phyloP scores from a whole-genome alignment of 2,888 invertebrate genomes.

The Hyalella azteca region DNA sequence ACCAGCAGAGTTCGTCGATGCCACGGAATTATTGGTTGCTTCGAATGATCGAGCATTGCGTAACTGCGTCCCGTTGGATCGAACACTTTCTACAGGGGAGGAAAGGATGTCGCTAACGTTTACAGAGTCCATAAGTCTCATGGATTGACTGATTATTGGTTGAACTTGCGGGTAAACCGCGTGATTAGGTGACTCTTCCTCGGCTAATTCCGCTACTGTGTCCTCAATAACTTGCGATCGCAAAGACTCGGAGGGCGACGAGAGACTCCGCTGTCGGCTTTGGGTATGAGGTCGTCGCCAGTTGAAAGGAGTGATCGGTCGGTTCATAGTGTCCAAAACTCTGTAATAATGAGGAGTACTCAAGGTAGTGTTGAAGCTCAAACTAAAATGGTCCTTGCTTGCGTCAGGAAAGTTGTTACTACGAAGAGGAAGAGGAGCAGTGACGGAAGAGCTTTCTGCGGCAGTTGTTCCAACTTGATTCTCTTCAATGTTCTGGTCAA shows the following conservation, averaged over 20 bases:
- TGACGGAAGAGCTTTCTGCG: neutral
- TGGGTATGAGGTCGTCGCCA: neutral
- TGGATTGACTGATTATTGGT: neutral
- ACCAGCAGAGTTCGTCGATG: neutral
- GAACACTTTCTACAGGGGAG: neutral
- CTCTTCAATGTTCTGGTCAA: neutral
- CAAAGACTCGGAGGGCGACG: neutral
- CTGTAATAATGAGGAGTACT: neutral
- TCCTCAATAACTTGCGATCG: neutral
- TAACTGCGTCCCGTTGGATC: neutral
- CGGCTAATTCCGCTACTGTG: neutral
- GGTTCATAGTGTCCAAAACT: constrained; percentile 25
- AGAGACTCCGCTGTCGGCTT: neutral
- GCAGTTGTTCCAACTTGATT: neutral
- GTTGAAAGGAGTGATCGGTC: constrained; percentile 19
- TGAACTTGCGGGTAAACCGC: neutral
- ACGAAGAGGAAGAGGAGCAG: neutral
- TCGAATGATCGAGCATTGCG: neutral
- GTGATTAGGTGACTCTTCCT: neutral
- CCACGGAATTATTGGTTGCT: neutral
- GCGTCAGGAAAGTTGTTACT: neutral
- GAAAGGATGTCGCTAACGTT: neutral
- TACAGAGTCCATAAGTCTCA: neutral
- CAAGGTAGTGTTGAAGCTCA: constrained; percentile 10
- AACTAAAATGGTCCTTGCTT: constrained; percentile 7